Conservation (phyloP, 2,113 vertebrate genomes). For the Dicentrarchus labrax region DNA sequence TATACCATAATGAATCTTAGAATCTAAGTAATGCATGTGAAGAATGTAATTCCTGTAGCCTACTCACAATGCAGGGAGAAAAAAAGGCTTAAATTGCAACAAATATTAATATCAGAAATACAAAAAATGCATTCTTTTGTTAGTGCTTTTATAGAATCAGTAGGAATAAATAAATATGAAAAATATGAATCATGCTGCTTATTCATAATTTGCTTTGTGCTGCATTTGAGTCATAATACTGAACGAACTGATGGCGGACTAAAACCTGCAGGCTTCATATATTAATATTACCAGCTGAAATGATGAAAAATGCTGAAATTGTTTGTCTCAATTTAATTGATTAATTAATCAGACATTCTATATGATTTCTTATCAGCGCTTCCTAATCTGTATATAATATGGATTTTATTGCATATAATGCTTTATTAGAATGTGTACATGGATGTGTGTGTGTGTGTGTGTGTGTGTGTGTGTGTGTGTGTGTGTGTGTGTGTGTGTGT, state of each 20-base stretch:
- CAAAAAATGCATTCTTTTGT: slow-evolving; percentile 11
- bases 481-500: slow-evolving; percentile 19
- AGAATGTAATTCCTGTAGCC: neutral
- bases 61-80: neutral
- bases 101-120: neutral
- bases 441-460: too few species aligned
- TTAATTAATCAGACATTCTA: slow-evolving; percentile 11
- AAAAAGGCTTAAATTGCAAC: neutral
- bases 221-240: slow-evolving; percentile 24
- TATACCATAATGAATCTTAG: neutral
- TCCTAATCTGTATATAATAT: slow-evolving; percentile 32
- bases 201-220: neutral
- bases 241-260: neutral
- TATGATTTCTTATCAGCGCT: slow-evolving; percentile 27
- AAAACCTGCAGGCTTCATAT: neutral
- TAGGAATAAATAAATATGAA: slow-evolving; percentile 11
- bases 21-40: fast-evolving
- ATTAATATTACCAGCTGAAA: neutral
- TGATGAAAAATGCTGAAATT: slow-evolving; percentile 9
- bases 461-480: neutral
- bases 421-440: slow-evolving; percentile 2
- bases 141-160: neutral
- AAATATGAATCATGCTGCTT: slow-evolving; percentile 22
- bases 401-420: slow-evolving; percentile 14
- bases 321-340: slow-evolving; percentile 17